Evolutionary conservation across 2,797 vertebrate genomes (phyloP).

Genomic region (Ficedula albicollis): DNA sequence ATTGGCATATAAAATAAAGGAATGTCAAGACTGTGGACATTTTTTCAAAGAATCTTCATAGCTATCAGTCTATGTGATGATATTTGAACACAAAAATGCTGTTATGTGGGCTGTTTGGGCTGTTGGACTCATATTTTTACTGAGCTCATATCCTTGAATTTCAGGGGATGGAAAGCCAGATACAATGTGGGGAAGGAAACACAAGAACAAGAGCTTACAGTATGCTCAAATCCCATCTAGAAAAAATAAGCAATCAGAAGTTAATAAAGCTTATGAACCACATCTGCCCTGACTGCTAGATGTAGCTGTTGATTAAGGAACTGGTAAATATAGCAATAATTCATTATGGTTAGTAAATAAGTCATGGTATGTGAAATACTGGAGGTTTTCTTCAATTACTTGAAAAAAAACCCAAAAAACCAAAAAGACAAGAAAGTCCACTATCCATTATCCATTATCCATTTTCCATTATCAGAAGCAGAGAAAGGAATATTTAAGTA

Average conservation of each 20-base stretch:
- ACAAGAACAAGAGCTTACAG: accelerated
- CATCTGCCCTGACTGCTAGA: neutral
- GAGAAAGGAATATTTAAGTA: neutral
- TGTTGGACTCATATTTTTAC: neutral
- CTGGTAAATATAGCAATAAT: neutral
- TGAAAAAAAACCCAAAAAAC: neutral
- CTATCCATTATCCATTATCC: no score
- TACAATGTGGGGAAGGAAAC: neutral
- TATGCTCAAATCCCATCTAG: neutral
- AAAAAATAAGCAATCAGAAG: neutral
- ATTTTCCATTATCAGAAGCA: neutral
- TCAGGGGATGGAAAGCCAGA: neutral
- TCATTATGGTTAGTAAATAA: neutral
- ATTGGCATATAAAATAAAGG: neutral
- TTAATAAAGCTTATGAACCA: neutral
- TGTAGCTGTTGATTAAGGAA: neutral
- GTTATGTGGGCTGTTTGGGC: neutral
- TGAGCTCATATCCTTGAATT: neutral
- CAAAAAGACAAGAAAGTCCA: neutral
- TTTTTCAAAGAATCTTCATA: neutral
- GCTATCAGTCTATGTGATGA: neutral
- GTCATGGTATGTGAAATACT: neutral
- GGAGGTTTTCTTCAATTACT: neutral
- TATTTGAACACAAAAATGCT: neutral
- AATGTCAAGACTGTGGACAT: neutral